Evolutionary conservation across 2,888 invertebrate species (phyloP).

Genomic region (Mythimna lalbum): DNA sequence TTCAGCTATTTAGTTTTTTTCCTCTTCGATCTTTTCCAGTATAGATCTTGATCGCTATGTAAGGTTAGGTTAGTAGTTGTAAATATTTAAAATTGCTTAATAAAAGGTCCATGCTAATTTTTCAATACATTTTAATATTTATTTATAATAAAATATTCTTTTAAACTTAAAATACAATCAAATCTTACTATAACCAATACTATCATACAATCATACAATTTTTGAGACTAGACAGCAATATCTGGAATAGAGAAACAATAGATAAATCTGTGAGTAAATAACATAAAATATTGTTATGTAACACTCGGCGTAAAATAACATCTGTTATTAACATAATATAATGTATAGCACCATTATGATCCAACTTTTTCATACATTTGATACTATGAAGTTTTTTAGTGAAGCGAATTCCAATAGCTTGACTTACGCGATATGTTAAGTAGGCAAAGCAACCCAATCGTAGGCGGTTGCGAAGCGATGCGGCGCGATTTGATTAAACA

Average conservation of each 20-base stretch:
- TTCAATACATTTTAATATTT: constrained; percentile 74
- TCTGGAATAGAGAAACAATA: constrained; percentile 68
- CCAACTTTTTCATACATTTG: constrained; percentile 66
- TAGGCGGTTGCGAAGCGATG: no score
- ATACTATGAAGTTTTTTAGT: constrained; percentile 22
- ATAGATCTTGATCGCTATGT: no score
- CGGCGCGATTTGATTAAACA: no score
- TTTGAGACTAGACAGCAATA: constrained; percentile 88
- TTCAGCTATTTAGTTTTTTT: no score
- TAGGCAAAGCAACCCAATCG: no score
- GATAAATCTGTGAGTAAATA: constrained; percentile 59
- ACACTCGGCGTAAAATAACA: constrained; percentile 50
- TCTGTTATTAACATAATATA: constrained; percentile 62
- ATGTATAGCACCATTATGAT: constrained; percentile 79
- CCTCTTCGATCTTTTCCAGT: no score
- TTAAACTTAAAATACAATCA: constrained; percentile 82
- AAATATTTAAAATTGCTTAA: background rate
- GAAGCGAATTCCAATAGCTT: background rate
- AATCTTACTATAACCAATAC: constrained; percentile 81
- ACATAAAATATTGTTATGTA: constrained; percentile 53
- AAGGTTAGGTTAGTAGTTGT: no score
- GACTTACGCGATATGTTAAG: background rate
- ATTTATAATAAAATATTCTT: constrained; percentile 82
- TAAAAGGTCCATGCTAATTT: constrained; percentile 35
- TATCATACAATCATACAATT: constrained; percentile 78